A percentile compares a stretch with the other conserved stretches of the same genome.
Evolutionary conservation across 2,113 vertebrate genomes (phyloP).

Genomic region (Struthio camelus): DNA sequence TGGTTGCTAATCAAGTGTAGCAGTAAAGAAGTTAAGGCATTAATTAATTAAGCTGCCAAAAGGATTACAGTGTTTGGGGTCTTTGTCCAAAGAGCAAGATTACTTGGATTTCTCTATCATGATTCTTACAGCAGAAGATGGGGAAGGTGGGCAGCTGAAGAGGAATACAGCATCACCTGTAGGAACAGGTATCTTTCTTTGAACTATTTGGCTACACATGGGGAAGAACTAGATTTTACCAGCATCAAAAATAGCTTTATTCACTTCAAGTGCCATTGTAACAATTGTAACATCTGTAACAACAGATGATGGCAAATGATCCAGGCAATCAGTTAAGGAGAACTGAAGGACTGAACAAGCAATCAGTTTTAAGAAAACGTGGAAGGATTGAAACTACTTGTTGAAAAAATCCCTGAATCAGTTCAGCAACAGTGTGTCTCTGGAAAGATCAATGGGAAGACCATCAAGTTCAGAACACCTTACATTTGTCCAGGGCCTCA

Average conservation of each 20-base stretch:
- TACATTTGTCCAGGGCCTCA: background rate
- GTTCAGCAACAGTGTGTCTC: background rate
- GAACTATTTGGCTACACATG: background rate
- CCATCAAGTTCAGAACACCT: background rate
- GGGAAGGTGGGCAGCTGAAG: background rate
- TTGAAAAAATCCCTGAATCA: background rate
- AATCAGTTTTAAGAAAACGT: background rate
- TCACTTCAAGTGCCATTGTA: background rate
- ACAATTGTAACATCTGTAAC: too few relatives aligned
- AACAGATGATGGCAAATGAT: background rate
- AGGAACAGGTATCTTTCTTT: background rate
- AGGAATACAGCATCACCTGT: background rate
- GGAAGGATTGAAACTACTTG: background rate
- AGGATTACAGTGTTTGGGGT: background rate
- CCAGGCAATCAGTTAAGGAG: background rate
- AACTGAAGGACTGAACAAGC: background rate
- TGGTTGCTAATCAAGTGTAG: background rate
- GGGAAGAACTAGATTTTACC: background rate
- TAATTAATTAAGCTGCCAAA: constrained; percentile 21
- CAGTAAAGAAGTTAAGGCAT: background rate
- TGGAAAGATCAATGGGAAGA: background rate
- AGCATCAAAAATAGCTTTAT: background rate
- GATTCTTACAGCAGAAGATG: background rate
- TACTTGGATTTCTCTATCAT: background rate
- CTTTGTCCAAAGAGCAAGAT: background rate